Percentiles rank a stretch among this genome's conserved stretches.
phyloP scores from a whole-genome alignment of 2,797 vertebrate genomes.

The Anolis apletophallus region DNA sequence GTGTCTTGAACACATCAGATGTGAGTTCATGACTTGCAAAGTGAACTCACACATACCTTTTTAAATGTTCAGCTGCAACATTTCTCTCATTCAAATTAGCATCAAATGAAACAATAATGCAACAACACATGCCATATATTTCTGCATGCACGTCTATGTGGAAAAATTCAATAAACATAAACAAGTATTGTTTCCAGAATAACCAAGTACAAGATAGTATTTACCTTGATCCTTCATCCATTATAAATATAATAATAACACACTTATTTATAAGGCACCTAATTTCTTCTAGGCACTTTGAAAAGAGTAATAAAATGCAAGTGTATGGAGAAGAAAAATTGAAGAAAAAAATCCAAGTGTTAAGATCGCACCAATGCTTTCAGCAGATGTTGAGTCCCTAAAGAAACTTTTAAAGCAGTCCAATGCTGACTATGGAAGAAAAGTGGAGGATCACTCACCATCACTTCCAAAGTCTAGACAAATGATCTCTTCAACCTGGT shows the following conservation, averaged over 20 bases:
- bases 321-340: neutral
- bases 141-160: neutral
- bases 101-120: constrained; percentile 65
- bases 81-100: constrained; percentile 70
- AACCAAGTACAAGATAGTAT: too few species aligned
- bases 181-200: too few species aligned
- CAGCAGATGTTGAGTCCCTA: neutral
- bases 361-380: neutral
- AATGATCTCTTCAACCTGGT: neutral
- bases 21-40: too few species aligned
- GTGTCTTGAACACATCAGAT: too few species aligned
- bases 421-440: neutral
- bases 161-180: neutral
- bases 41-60: constrained; percentile 66
- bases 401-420: neutral
- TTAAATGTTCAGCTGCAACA: constrained; percentile 56
- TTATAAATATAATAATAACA: too few species aligned
- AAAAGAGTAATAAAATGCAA: neutral
- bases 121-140: constrained; percentile 64
- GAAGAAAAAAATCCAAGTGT: neutral
- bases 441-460: neutral
- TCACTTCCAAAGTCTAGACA: neutral
- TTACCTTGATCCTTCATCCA: too few species aligned
- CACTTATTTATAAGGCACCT: neutral
- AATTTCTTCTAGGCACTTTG: neutral